phyloP scores from a whole-genome alignment of 2,797 vertebrate genomes.

The Onychomys arenicola region DNA sequence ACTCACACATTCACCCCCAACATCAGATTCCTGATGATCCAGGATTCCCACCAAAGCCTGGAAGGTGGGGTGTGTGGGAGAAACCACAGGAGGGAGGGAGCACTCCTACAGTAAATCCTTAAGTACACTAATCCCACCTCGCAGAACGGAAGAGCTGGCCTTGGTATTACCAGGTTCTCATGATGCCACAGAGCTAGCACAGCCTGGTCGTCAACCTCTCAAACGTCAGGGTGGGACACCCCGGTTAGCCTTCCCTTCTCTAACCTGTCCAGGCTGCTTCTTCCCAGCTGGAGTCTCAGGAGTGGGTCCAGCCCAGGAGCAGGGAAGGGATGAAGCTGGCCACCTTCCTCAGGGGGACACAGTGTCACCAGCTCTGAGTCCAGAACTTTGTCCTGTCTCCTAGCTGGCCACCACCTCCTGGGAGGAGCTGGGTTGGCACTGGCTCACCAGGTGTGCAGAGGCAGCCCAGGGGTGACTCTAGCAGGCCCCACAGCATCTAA shows the following conservation, averaged over 20 bases:
- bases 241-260: not conserved
- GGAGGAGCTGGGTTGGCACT: too few relatives aligned
- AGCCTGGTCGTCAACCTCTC: not conserved
- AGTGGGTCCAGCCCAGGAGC: not conserved
- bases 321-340: not conserved
- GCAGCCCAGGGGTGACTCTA: not conserved
- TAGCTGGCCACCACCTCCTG: not conserved
- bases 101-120: not conserved
- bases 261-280: not conserved
- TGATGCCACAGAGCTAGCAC: not conserved
- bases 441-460: not conserved
- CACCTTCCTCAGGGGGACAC: not conserved
- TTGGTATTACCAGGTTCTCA: not conserved
- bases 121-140: not conserved
- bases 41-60: not conserved
- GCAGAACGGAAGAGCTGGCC: not conserved
- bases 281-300: not conserved
- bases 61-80: not conserved
- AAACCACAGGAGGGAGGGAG: not conserved
- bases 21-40: conserved; percentile 54
- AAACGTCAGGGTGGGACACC: not conserved
- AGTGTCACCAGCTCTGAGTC: conserved; percentile 41
- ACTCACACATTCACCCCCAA: conserved; percentile 7
- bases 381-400: conserved; percentile 40
- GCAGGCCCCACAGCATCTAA: not conserved